phyloP scores from a whole-genome alignment of 2,888 invertebrate species.

The Macaria liturata region DNA sequence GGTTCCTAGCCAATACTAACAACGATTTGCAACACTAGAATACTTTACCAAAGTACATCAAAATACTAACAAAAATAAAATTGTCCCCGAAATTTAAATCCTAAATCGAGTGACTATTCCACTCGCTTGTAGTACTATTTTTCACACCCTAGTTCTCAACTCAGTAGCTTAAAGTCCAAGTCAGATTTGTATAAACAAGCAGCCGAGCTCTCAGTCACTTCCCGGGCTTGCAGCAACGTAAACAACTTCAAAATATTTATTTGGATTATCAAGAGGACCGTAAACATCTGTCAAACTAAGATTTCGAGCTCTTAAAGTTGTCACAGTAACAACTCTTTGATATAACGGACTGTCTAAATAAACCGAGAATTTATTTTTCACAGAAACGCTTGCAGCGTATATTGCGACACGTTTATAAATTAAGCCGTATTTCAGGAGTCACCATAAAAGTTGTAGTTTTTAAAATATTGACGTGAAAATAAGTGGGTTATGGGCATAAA shows the following conservation, averaged over 20 bases:
- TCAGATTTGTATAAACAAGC: slow-evolving; percentile 52
- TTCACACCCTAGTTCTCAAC: slow-evolving; percentile 1
- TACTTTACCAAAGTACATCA: no score
- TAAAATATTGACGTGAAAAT: slow-evolving; percentile 30
- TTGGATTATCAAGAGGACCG: slow-evolving; percentile 57
- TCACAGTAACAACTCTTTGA: slow-evolving; percentile 34
- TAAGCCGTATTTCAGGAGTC: slow-evolving; percentile 12
- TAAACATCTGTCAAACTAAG: slow-evolving; percentile 64
- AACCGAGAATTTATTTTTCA: slow-evolving; percentile 19
- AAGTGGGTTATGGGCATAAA: slow-evolving; percentile 26
- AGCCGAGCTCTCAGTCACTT: slow-evolving; percentile 28
- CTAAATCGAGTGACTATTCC: no score
- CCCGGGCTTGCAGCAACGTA: slow-evolving; percentile 52
- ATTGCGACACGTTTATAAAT: slow-evolving; percentile 19
- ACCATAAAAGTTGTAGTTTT: slow-evolving; percentile 24
- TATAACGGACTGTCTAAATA: slow-evolving; percentile 26
- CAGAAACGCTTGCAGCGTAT: slow-evolving; percentile 19
- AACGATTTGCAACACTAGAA: no score
- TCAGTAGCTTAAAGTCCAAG: slow-evolving; percentile 28
- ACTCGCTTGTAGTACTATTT: neutral
- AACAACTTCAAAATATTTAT: slow-evolving; percentile 66
- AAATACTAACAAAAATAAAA: no score
- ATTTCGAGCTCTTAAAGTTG: slow-evolving; percentile 58
- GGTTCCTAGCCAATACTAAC: no score
- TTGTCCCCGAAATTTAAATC: no score